These are phyloP conservation scores for Channa striata DNA, from an alignment of 2,797 vertebrate species.

Conservation along the genomic window DNA sequence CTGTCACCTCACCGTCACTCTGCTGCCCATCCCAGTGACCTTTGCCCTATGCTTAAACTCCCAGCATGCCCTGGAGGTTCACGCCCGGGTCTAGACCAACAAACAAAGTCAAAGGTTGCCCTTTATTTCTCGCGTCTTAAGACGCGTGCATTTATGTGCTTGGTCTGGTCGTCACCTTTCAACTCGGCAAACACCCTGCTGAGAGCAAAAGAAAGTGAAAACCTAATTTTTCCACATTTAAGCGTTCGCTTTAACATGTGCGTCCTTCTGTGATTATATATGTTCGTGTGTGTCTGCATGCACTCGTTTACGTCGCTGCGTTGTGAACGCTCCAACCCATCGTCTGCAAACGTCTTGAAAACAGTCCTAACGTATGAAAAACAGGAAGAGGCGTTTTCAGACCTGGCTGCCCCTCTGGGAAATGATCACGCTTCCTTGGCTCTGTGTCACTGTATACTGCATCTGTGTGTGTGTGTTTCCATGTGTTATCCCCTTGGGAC, in stretches of 20 bases:
- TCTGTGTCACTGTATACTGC: background rate
- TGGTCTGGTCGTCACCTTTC: constrained; percentile 44
- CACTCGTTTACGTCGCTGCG: too few relatives aligned
- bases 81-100: constrained; percentile 67
- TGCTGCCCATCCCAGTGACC: constrained; percentile 59
- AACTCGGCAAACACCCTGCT: constrained; percentile 39
- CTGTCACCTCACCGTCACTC: constrained; percentile 15
- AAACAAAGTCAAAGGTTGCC: constrained; percentile 68
- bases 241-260: too few relatives aligned
- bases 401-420: too few relatives aligned
- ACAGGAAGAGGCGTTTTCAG: too few relatives aligned
- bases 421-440: background rate
- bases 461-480: background rate
- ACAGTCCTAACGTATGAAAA: background rate
- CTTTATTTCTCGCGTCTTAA: constrained; percentile 52
- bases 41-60: constrained; percentile 70
- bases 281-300: too few relatives aligned
- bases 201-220: constrained; percentile 31
- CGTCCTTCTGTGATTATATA: too few relatives aligned
- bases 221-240: too few relatives aligned
- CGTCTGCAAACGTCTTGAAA: background rate
- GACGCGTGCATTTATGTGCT: constrained; percentile 13
- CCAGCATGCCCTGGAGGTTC: constrained; percentile 66
- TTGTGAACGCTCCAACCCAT: too few relatives aligned
- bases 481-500: background rate